Percentiles rank a stretch among this genome's conserved stretches.
These are phyloP conservation scores for Chrysogorgia sp. DNA, from an alignment of 92 coral and sea anemone species.

Conservation along the genomic window DNA sequence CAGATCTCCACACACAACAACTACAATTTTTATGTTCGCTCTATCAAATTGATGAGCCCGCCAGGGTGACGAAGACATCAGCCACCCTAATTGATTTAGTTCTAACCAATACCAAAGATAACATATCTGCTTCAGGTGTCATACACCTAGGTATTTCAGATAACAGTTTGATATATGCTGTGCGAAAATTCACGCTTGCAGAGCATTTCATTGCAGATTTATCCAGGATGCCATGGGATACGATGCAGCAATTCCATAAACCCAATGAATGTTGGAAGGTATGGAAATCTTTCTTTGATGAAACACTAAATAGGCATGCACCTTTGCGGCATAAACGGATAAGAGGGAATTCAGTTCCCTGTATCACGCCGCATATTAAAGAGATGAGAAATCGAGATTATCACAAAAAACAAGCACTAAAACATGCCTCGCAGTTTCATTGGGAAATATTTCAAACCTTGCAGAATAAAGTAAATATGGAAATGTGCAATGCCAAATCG, in stretches of 20 bases:
- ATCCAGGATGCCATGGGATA: not conserved
- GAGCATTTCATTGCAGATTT: not conserved
- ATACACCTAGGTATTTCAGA: not conserved
- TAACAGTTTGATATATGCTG: not conserved
- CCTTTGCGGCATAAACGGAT: slow-evolving; percentile 24
- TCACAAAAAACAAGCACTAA: slow-evolving; percentile 29
- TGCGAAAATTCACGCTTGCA: not conserved
- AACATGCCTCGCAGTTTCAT: not conserved
- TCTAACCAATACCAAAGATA: not conserved
- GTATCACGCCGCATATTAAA: slow-evolving; percentile 21
- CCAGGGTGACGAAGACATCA: not conserved
- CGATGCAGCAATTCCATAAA: not conserved
- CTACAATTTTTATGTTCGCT: no score
- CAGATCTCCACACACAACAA: no score
- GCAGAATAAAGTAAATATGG: slow-evolving; percentile 15
- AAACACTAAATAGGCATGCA: slow-evolving; percentile 31
- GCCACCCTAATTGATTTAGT: not conserved
- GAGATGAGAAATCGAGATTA: slow-evolving; percentile 33
- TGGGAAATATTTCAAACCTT: slow-evolving; percentile 7
- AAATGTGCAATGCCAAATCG: slow-evolving; percentile 21
- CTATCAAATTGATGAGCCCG: not conserved
- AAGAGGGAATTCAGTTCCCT: slow-evolving; percentile 21
- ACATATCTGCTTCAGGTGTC: not conserved
- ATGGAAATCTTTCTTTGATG: slow-evolving; percentile 11
- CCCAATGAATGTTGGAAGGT: slow-evolving; percentile 32